phyloP scores from a whole-genome alignment of 2,113 vertebrate species.

The Apodemus speciosus region DNA sequence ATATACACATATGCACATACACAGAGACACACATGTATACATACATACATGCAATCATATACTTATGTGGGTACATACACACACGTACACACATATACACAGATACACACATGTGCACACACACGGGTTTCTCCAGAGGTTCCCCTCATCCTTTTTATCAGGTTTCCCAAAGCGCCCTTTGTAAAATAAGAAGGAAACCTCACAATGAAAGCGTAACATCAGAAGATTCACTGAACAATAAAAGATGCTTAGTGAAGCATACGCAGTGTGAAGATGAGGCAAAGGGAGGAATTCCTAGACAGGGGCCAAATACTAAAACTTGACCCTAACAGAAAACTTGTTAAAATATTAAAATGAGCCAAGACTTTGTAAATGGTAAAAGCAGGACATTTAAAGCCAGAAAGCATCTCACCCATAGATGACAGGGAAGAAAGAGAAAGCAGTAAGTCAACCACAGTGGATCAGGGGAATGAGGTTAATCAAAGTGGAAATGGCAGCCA shows the following conservation, averaged over 20 bases:
- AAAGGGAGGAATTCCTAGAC: neutral
- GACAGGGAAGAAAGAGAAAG: neutral
- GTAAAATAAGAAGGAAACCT: neutral
- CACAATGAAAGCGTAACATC: neutral
- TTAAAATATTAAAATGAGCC: neutral
- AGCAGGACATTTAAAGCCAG: neutral
- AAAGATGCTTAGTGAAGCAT: neutral
- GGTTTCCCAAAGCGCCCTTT: neutral
- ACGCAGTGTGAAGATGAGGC: neutral
- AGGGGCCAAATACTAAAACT: neutral
- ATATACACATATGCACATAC: neutral
- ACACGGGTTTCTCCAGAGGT: rapidly evolving
- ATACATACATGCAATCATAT: no score
- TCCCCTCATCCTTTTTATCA: neutral
- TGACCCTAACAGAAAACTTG: neutral
- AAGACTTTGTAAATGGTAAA: neutral
- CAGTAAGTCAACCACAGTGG: neutral
- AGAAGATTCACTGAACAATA: neutral
- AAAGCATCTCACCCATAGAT: neutral
- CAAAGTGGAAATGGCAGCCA: neutral
- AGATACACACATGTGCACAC: neutral
- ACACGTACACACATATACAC: no score
- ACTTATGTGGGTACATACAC: neutral
- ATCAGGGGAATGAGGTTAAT: neutral
- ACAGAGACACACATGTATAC: neutral